Percentiles rank a stretch among this genome's conserved stretches.
These are phyloP conservation scores for Bombycilla garrulus DNA, from an alignment of 2,113 vertebrate genomes.

Conservation along the genomic window DNA sequence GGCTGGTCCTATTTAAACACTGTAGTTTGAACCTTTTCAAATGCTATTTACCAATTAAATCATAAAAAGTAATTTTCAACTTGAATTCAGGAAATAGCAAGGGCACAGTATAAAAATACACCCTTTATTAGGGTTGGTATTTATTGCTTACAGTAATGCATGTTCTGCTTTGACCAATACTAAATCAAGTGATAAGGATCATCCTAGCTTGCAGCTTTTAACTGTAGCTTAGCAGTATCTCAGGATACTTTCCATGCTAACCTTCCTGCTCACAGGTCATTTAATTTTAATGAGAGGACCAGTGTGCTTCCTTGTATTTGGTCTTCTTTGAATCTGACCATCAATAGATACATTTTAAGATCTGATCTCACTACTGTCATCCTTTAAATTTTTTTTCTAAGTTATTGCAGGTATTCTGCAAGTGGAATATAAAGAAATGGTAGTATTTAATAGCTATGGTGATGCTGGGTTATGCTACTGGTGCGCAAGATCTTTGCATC, in stretches of 20 bases:
- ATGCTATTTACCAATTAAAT: conserved; percentile 17
- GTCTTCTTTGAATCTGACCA: not conserved
- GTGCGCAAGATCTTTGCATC: not conserved
- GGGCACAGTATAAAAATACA: not conserved
- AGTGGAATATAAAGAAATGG: not conserved
- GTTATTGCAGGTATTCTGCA: not conserved
- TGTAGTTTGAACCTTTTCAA: conserved; percentile 31
- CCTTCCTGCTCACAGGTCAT: not conserved
- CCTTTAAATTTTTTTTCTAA: not conserved
- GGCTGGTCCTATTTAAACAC: not conserved
- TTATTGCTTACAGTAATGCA: conserved; percentile 16
- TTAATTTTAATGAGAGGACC: not conserved
- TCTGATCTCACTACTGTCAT: not conserved
- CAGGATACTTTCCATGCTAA: not conserved
- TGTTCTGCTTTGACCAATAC: not conserved
- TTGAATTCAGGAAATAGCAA: not conserved
- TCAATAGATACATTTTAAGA: not conserved
- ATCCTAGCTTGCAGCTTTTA: not conserved
- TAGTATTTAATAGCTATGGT: not conserved
- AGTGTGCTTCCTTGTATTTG: not conserved
- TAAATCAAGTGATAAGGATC: not conserved
- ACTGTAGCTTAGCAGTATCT: not conserved
- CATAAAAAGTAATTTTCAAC: conserved; percentile 46
- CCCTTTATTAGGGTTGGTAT: conserved; percentile 1
- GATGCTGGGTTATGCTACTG: not conserved